Percentiles rank a stretch among this genome's conserved stretches.
Conservation (phyloP, 2,113 vertebrate species). For the Anguilla rostrata region DNA sequence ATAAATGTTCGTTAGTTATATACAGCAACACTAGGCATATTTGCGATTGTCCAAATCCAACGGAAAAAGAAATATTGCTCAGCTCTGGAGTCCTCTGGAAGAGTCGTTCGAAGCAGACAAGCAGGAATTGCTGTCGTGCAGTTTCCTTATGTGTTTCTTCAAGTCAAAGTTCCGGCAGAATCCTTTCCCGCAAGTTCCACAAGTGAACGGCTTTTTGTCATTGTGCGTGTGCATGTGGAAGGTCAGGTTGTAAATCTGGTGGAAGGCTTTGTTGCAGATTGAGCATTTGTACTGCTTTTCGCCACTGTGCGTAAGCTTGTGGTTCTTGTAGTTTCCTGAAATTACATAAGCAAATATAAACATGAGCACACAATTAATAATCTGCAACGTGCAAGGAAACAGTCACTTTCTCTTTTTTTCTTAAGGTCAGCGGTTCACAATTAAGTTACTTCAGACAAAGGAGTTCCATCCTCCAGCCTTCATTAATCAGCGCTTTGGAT, state of each 20-base stretch:
- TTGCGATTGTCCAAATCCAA: constrained; percentile 25
- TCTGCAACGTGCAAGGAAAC: constrained; percentile 13
- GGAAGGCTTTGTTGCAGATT: constrained; percentile 89
- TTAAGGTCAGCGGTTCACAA: constrained; percentile 54
- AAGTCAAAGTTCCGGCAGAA: constrained; percentile 90
- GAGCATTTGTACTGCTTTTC: constrained; percentile 90
- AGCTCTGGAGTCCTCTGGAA: constrained; percentile 79
- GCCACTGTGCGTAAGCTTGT: constrained; percentile 88
- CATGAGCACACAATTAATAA: constrained; percentile 15
- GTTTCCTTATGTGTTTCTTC: constrained; percentile 89
- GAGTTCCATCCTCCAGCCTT: constrained; percentile 55
- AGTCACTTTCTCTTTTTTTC: neutral
- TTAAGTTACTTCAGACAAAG: constrained; percentile 47
- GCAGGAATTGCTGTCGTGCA: constrained; percentile 77
- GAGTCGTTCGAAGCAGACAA: constrained; percentile 71
- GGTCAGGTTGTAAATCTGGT: constrained; percentile 87
- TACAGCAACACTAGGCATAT: constrained; percentile 28
- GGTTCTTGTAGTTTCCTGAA: constrained; percentile 81
- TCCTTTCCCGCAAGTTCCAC: constrained; percentile 85
- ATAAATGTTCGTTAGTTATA: constrained; percentile 18
- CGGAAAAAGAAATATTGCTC: constrained; percentile 51
- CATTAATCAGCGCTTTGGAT: constrained; percentile 69
- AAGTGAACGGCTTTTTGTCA: constrained; percentile 89
- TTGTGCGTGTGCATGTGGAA: constrained; percentile 94
- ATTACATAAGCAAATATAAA: constrained; percentile 30